Evolutionary conservation across 2,113 vertebrate genomes (phyloP).

Genomic region (Lampris megalopsis): DNA sequence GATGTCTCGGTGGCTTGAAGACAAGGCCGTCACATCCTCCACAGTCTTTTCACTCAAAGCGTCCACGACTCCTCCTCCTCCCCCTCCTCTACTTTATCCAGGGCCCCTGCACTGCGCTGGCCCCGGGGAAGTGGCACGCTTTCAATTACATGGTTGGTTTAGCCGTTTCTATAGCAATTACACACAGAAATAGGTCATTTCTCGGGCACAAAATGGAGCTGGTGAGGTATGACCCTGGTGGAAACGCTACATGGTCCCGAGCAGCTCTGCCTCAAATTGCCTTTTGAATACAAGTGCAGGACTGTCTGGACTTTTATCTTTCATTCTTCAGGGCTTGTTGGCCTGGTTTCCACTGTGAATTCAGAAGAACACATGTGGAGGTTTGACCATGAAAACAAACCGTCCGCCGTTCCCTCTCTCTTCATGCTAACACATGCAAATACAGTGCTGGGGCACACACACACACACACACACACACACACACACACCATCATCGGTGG

Average conservation of each 20-base stretch:
- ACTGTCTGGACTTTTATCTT: not conserved
- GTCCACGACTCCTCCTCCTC: slow-evolving; percentile 21
- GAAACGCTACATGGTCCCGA: slow-evolving; percentile 73
- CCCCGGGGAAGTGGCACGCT: slow-evolving; percentile 76
- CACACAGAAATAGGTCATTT: slow-evolving; percentile 83
- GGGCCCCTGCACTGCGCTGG: slow-evolving; percentile 20
- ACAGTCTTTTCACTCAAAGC: slow-evolving; percentile 72
- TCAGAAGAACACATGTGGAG: slow-evolving; percentile 1
- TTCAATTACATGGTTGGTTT: slow-evolving; percentile 87
- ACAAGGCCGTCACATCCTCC: slow-evolving; percentile 59
- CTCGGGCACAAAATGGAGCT: slow-evolving; percentile 81
- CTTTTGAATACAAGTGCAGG: slow-evolving; percentile 74
- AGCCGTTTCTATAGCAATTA: slow-evolving; percentile 83
- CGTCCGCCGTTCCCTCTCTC: slow-evolving; percentile 12
- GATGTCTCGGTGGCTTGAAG: slow-evolving; percentile 65
- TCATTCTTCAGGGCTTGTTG: slow-evolving; percentile 32
- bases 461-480: slow-evolving; percentile 14
- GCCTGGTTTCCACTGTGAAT: slow-evolving; percentile 32
- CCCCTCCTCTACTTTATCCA: slow-evolving; percentile 15
- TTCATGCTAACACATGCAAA: slow-evolving; percentile 10
- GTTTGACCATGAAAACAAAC: not conserved
- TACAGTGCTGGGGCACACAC: not conserved
- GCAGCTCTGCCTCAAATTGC: slow-evolving; percentile 80
- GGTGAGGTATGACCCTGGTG: slow-evolving; percentile 80
- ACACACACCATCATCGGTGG: not conserved